Evolutionary conservation across 2,888 invertebrate species (phyloP).

Genomic region (Tenthredo mesomela): DNA sequence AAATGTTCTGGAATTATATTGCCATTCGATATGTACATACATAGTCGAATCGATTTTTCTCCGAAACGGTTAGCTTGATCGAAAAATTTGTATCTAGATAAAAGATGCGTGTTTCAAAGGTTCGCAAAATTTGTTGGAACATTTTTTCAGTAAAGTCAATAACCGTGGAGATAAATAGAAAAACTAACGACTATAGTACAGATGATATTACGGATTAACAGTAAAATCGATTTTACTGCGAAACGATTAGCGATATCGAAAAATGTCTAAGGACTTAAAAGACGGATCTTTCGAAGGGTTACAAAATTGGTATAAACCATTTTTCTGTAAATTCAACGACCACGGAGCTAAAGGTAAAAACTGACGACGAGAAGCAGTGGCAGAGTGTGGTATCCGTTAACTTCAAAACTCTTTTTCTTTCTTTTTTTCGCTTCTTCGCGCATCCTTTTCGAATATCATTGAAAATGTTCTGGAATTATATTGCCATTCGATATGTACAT

Average conservation of each 20-base stretch:
- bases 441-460: background rate
- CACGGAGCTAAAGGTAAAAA: background rate
- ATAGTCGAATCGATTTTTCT: background rate
- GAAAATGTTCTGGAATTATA: background rate
- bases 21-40: no score
- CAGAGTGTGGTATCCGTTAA: background rate
- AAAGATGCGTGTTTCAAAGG: background rate
- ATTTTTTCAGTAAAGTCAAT: background rate
- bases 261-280: background rate
- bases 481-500: no score
- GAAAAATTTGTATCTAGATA: background rate
- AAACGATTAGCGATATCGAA: background rate
- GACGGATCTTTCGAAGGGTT: background rate
- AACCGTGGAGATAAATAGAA: background rate
- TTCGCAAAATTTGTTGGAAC: background rate
- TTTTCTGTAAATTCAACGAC: background rate
- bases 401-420: conserved; percentile 20
- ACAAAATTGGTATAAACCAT: background rate
- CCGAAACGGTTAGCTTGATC: background rate
- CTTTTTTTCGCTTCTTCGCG: background rate
- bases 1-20: no score
- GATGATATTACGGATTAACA: background rate
- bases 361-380: background rate
- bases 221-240: background rate
- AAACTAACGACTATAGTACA: background rate